These are phyloP conservation scores for Tiphia femorata DNA, from an alignment of 2,888 invertebrate species.

Conservation along the genomic window DNA sequence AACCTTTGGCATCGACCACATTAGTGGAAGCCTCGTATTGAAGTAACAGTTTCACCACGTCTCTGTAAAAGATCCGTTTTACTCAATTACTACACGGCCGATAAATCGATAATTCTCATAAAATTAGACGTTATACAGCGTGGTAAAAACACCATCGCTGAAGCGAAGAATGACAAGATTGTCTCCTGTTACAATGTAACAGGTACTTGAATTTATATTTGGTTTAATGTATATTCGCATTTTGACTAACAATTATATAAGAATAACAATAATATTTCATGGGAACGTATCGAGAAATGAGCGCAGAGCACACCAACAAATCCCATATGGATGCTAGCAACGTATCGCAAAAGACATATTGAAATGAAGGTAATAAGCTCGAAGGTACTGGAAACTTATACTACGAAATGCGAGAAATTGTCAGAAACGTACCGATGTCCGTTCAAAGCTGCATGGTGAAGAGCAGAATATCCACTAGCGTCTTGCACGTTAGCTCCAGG, in stretches of 20 bases:
- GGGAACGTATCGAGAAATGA: too few species aligned
- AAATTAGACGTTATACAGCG: background rate
- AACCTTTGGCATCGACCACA: slow-evolving; percentile 89
- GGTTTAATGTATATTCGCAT: too few species aligned
- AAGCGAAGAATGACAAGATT: too few species aligned
- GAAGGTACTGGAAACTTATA: slow-evolving; percentile 8
- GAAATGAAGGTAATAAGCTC: slow-evolving; percentile 4
- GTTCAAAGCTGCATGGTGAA: slow-evolving; percentile 94
- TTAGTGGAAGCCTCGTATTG: slow-evolving; percentile 91
- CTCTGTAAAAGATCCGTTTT: slow-evolving; percentile 74
- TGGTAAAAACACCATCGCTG: too few species aligned
- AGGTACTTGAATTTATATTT: too few species aligned
- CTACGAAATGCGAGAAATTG: background rate
- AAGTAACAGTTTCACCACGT: slow-evolving; percentile 86
- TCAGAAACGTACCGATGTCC: slow-evolving; percentile 91
- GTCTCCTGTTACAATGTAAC: too few species aligned
- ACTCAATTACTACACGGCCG: too few species aligned
- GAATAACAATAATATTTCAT: too few species aligned
- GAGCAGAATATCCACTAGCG: slow-evolving; percentile 91
- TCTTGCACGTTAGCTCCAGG: slow-evolving; percentile 95
- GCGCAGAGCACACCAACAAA: too few species aligned
- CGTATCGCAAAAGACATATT: too few species aligned
- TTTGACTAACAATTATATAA: too few species aligned
- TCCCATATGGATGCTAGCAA: too few species aligned
- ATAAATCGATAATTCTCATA: background rate